Evolutionary conservation across 2,888 invertebrate genomes (phyloP).

Genomic region (Euzetes globulus): DNA sequence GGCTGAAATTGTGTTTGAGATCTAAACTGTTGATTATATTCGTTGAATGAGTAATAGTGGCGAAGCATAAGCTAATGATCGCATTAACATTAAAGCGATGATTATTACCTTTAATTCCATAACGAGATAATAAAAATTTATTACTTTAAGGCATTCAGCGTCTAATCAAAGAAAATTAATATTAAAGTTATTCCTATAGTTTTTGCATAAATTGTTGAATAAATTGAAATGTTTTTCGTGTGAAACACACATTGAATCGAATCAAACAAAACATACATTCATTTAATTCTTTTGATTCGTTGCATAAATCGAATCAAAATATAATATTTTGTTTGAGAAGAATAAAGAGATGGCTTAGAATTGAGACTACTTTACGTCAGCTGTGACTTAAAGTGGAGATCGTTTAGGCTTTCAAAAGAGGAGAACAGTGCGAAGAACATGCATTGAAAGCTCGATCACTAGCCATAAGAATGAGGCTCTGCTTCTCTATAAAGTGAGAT

Average conservation of each 20-base stretch:
- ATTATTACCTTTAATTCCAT: constrained; percentile 19
- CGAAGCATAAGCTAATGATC: not conserved
- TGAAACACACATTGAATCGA: not conserved
- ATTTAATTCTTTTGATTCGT: constrained; percentile 2
- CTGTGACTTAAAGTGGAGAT: constrained; percentile 29
- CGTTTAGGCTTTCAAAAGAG: constrained; percentile 14
- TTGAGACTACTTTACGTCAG: constrained; percentile 28
- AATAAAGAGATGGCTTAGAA: constrained; percentile 15
- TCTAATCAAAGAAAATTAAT: constrained; percentile 16
- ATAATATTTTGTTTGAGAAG: constrained; percentile 7
- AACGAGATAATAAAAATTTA: constrained; percentile 26
- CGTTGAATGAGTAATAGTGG: not conserved
- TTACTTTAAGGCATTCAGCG: constrained; percentile 7
- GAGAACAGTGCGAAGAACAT: not conserved
- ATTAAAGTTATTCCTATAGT: not conserved
- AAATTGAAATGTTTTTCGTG: not conserved
- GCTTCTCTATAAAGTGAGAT: not conserved
- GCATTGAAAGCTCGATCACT: constrained; percentile 17
- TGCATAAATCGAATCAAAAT: constrained; percentile 12
- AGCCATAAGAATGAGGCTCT: not conserved
- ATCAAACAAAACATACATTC: not conserved
- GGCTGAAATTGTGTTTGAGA: not conserved
- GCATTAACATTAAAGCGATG: constrained; percentile 11
- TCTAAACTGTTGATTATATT: constrained; percentile 18
- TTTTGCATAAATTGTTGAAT: not conserved